Conservation (phyloP, 2,888 invertebrate genomes). For the Ctenicera cuprea region DNA sequence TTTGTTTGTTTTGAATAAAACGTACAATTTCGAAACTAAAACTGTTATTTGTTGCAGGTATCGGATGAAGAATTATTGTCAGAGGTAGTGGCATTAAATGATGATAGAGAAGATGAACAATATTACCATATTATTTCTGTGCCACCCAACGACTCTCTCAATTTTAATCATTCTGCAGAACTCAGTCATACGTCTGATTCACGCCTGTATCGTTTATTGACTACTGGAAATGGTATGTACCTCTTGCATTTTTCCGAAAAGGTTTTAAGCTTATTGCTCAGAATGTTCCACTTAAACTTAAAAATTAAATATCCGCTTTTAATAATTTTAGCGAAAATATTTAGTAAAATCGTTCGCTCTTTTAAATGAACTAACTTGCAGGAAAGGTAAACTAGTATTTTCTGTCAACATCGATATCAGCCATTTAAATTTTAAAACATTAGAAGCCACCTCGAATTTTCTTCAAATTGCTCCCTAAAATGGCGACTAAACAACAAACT, state of each 20-base stretch:
- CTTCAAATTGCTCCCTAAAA: too few relatives aligned
- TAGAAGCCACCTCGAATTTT: too few relatives aligned
- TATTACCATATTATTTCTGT: conserved; percentile 60
- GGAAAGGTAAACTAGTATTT: too few relatives aligned
- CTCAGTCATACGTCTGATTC: conserved; percentile 58
- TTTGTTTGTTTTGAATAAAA: too few relatives aligned
- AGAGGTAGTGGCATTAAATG: conserved; percentile 48
- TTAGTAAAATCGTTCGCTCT: too few relatives aligned
- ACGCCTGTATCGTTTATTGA: conserved; percentile 67
- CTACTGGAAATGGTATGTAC: conserved; percentile 67
- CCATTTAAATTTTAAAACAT: too few relatives aligned
- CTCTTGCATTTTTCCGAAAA: conserved; percentile 21
- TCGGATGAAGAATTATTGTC: conserved; percentile 53
- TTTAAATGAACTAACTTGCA: too few relatives aligned
- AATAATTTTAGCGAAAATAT: too few relatives aligned
- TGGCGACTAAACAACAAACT: too few relatives aligned
- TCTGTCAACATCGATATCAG: too few relatives aligned
- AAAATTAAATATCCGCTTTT: too few relatives aligned
- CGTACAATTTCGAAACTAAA: conserved; percentile 8
- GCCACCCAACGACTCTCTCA: conserved; percentile 26
- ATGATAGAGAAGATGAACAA: conserved; percentile 51
- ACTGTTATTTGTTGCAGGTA: conserved; percentile 40
- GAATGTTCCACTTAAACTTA: too few relatives aligned
- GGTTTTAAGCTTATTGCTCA: not conserved
- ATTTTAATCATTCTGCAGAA: conserved; percentile 31